Conservation (phyloP, 2,797 vertebrate species). For the Sebastes oblongus region DNA sequence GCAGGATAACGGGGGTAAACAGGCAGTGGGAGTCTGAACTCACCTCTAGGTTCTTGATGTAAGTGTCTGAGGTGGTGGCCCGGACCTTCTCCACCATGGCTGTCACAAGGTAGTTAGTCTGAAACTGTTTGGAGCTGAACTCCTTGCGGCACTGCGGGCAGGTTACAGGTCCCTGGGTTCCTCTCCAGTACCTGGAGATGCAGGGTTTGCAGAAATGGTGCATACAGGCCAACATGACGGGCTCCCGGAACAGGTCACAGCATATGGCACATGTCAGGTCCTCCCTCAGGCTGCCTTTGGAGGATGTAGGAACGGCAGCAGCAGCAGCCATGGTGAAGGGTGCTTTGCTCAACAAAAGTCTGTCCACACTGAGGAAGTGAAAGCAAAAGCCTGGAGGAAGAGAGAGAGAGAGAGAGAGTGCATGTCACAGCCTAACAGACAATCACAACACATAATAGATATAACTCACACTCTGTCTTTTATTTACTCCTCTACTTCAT, state of each 20-base stretch:
- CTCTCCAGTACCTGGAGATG: constrained; percentile 86
- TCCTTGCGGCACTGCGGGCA: constrained; percentile 88
- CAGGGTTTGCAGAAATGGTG: constrained; percentile 90
- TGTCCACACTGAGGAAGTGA: constrained; percentile 26
- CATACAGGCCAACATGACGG: constrained; percentile 91
- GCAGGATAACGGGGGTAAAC: background rate
- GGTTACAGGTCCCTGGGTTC: constrained; percentile 55
- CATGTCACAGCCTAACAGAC: no score
- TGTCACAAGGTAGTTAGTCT: constrained; percentile 86
- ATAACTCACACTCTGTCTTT: no score
- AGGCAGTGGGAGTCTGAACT: constrained; percentile 5
- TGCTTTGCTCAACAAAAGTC: background rate
- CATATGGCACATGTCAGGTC: constrained; percentile 91
- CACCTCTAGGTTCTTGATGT: constrained; percentile 79
- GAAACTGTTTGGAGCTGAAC: constrained; percentile 82
- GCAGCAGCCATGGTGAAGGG: constrained; percentile 52
- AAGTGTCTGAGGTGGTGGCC: constrained; percentile 64
- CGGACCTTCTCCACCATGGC: constrained; percentile 89
- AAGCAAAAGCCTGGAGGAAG: constrained; percentile 12
- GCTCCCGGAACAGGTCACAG: constrained; percentile 87
- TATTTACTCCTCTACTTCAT: no score
- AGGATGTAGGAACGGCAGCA: background rate
- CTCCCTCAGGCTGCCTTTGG: constrained; percentile 81
- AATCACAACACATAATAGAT: no score
- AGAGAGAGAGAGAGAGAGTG: background rate